Evolutionary conservation across 1,140 invertebrate genomes (phyloP).

Genomic region (Microvelia longipes): DNA sequence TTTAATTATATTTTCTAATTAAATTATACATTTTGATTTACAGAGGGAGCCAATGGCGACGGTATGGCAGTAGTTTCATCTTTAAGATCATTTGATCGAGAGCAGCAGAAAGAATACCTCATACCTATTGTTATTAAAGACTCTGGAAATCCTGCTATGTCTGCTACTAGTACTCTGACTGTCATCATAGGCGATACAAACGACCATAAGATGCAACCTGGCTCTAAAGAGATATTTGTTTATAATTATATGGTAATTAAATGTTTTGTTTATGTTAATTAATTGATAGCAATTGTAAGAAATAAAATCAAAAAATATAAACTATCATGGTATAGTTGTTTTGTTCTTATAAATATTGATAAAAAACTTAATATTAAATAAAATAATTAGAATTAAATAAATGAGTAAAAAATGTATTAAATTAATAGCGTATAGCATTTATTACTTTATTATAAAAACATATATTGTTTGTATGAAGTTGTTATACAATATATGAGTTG

Average conservation of each 20-base stretch:
- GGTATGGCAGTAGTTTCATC: slow-evolving; percentile 89
- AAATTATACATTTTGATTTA: slow-evolving; percentile 8
- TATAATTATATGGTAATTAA: slow-evolving; percentile 71
- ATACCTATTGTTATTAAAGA: slow-evolving; percentile 89
- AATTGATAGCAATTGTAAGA: too few species aligned
- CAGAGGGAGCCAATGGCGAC: slow-evolving; percentile 85
- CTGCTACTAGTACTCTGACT: slow-evolving; percentile 83
- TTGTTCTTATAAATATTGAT: too few species aligned
- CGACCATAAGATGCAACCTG: slow-evolving; percentile 93
- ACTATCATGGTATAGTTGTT: too few species aligned
- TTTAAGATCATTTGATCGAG: slow-evolving; percentile 79
- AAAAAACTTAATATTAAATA: too few species aligned
- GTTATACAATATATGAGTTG: too few species aligned
- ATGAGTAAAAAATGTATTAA: too few species aligned
- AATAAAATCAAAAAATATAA: too few species aligned
- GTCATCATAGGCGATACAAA: slow-evolving; percentile 92
- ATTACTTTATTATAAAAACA: too few species aligned
- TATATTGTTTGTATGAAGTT: too few species aligned
- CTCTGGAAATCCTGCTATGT: slow-evolving; percentile 75
- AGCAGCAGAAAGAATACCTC: slow-evolving; percentile 86
- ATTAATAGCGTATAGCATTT: too few species aligned
- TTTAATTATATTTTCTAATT: neutral
- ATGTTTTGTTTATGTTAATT: too few species aligned
- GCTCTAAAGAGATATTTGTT: slow-evolving; percentile 88
- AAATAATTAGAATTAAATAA: too few species aligned